Evolutionary conservation across 2,113 vertebrate species (phyloP), one percentile per base, ranked within the genome.

Genomic region (Turdus rufiventris): DNA sequence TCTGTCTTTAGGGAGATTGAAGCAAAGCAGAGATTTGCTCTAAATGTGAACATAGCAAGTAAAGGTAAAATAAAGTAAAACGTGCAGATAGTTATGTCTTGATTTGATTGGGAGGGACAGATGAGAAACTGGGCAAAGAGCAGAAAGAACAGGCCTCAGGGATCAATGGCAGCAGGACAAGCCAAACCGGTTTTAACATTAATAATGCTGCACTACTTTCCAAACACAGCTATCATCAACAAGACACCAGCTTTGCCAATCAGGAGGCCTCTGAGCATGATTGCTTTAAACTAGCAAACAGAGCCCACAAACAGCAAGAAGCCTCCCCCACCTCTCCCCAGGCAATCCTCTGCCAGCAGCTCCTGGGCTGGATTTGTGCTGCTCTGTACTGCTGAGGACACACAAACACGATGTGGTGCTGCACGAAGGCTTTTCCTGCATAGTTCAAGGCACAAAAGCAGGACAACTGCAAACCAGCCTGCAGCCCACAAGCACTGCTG

Each of bases 101-200:
- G 97, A 98, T 96, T 96, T 98, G 96, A 96, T 96, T 96, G 96
- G 82, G 95, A 97, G 94, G 97, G 97, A 97, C 97, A 96, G 97
- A 97, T 94, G 96, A 97, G 96, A 97, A 98, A 96, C 95, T 91
- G 94, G 95, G 89, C 91, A 94, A 97, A 96, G 89, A 94, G 93
- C 95, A 95, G 94, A 97, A 97, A 96, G 95, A 97, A 97, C 95
- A 97, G 89, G 97, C 97, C 95, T 95, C 58, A 2, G 97, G 94
- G 96, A 98, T 95, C 94, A 93, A 97, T 93, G 95, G 95, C 95
- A 96, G 97, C 92, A 95, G 92, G 98, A 98, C 98, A 95, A 97
- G 98, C 97, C 97, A 97, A 98, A 98, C 98, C 96, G 97, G 98
- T 98, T 98, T 97, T 96, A 96, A 97, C 95, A 97, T 97, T 97